Evolutionary conservation across 2,888 invertebrate species (phyloP), one percentile per base, ranked within the genome.

Genomic region (Julus scanicus): DNA sequence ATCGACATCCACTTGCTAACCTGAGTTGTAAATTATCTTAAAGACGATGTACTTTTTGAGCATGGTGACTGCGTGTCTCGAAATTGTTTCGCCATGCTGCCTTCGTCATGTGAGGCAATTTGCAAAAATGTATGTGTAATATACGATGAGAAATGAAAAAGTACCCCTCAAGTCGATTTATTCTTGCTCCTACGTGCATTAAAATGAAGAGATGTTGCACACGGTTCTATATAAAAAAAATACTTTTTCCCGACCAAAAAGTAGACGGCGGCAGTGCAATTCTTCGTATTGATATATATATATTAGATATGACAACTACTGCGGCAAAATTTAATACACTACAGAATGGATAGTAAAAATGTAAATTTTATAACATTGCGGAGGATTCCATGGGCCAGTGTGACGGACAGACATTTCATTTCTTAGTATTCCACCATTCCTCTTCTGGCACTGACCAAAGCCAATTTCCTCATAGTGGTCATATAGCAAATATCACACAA

Each of bases 121-220:
- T 53, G 13, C 13, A 29, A 13, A 11, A 53, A 53, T 53, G 1
- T n/a, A 63, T 17, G 1, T 57, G 15, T 15, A 4, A 15, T 1
- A 63, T 63, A n/a, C n/a, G 63, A 17, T 17, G 63, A 63, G 63
- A 63, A 63, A 63, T 63, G 63, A 63, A 63, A 63, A 63, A 63
- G 1, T n/a, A 63, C 63, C n/a, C 17, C 53, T n/a, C 6, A 3
- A 63, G 63, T 63, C 63, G 63, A 63, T 63, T 63, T n/a, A 6
- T 63, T 63, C n/a, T 17, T n/a, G n/a, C 63, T 63, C 6, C 63
- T 63, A 63, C 63, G n/a, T 17, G 63, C 63, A n/a, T 63, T 17
- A 6, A 63, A 63, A 53, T 53, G 53, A 13, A 17, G 53, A 44
- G 44, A 44, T 44, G 53, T 13, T 53, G 17, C 17, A 13, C 53